Conservation (phyloP, 2,888 invertebrate genomes). For the Spilarctia lutea region DNA sequence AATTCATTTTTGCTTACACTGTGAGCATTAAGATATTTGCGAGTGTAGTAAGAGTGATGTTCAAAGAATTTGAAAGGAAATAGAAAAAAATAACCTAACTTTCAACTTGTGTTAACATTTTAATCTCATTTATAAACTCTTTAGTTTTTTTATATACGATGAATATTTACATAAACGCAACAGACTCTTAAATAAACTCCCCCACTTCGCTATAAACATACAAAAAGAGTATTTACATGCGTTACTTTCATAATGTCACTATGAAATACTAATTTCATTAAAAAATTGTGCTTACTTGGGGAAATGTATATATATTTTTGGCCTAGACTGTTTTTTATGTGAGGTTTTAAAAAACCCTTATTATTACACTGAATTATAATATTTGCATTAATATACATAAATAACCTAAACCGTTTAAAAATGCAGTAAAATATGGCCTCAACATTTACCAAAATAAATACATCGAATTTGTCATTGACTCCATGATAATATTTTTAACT, state of each 20-base stretch:
- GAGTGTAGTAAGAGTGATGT: no score
- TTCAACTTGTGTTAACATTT: background rate
- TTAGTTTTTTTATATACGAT: no score
- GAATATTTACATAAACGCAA: conserved; percentile 25
- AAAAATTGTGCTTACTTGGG: conserved; percentile 75
- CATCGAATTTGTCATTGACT: conserved; percentile 55
- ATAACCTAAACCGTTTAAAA: conserved; percentile 64
- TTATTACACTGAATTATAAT: conserved; percentile 40
- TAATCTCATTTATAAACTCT: background rate
- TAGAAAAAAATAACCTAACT: no score
- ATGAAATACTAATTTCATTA: conserved; percentile 53
- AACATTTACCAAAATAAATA: conserved; percentile 76
- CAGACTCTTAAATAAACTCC: conserved; percentile 26
- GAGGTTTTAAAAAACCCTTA: conserved; percentile 70
- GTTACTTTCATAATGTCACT: conserved; percentile 34
- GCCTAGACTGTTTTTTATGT: conserved; percentile 55
- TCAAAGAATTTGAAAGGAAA: no score
- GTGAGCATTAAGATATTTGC: no score
- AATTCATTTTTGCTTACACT: no score
- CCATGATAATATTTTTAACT: conserved; percentile 60
- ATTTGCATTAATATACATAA: conserved; percentile 53
- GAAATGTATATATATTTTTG: conserved; percentile 60
- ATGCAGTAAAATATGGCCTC: conserved; percentile 75
- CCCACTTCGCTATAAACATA: conserved; percentile 36
- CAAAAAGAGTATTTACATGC: conserved; percentile 55